phyloP scores from a whole-genome alignment of 1,140 invertebrate genomes.

The Fopius arisanus region DNA sequence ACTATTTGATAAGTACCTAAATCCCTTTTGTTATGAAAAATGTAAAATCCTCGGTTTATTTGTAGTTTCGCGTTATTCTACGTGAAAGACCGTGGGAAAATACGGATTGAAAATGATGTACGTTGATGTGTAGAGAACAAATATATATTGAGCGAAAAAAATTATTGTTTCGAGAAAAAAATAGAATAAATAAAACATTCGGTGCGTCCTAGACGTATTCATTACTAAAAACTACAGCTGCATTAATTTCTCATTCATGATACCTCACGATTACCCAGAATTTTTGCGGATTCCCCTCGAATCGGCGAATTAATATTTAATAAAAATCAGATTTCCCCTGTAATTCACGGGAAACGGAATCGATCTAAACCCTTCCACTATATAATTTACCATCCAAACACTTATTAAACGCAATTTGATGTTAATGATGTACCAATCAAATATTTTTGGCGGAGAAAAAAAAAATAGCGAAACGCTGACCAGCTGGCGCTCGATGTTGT shows the following conservation, averaged over 20 bases:
- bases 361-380: neutral
- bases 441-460: neutral
- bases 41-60: neutral
- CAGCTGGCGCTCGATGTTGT: slow-evolving; percentile 21
- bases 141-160: slow-evolving; percentile 21
- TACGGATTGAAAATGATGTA: neutral
- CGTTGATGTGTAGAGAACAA: slow-evolving; percentile 22
- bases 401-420: neutral
- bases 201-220: neutral
- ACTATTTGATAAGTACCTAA: slow-evolving; percentile 4
- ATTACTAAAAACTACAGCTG: neutral
- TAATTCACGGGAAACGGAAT: neutral
- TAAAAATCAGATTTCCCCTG: neutral
- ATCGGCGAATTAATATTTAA: neutral
- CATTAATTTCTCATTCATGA: neutral
- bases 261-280: too few species aligned
- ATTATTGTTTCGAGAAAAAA: slow-evolving; percentile 18
- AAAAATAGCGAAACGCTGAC: slow-evolving; percentile 9
- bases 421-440: slow-evolving; percentile 3
- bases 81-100: neutral
- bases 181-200: too few species aligned
- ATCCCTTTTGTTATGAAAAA: neutral
- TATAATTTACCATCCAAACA: slow-evolving; percentile 2
- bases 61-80: slow-evolving; percentile 3
- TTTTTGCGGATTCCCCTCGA: too few species aligned